Evolutionary conservation across 2,888 invertebrate species (phyloP).

Genomic region (Meteorus cinctellus): DNA sequence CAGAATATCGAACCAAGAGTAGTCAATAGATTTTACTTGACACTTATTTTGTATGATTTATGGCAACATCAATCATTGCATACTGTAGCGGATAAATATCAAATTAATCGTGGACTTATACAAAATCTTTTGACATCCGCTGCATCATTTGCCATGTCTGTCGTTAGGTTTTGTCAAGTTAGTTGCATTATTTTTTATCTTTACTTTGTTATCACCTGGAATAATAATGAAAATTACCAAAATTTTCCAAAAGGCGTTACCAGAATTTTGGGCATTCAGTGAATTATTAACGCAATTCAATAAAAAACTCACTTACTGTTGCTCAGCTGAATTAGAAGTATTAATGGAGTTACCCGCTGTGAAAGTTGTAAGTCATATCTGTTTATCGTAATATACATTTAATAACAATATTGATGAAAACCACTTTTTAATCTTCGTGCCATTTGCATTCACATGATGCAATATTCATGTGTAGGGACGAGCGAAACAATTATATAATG

Average conservation of each 20-base stretch:
- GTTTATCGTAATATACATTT: slow-evolving; percentile 24
- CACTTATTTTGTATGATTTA: slow-evolving; percentile 88
- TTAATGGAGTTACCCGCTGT: slow-evolving; percentile 93
- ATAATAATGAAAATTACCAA: slow-evolving; percentile 15
- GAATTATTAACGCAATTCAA: slow-evolving; percentile 85
- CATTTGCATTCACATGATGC: slow-evolving; percentile 37
- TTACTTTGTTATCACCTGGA: not conserved
- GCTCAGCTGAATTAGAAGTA: slow-evolving; percentile 84
- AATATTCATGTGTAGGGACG: slow-evolving; percentile 78
- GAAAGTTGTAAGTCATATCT: slow-evolving; percentile 78
- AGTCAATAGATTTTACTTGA: slow-evolving; percentile 88
- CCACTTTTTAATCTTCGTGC: slow-evolving; percentile 8
- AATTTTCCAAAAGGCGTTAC: slow-evolving; percentile 76
- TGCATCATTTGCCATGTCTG: slow-evolving; percentile 83
- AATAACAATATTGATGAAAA: not conserved
- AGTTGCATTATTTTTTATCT: not conserved
- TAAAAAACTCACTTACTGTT: slow-evolving; percentile 86
- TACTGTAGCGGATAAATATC: slow-evolving; percentile 81
- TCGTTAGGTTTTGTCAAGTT: slow-evolving; percentile 86
- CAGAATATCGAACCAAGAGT: slow-evolving; percentile 78
- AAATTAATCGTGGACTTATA: slow-evolving; percentile 85
- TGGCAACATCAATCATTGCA: slow-evolving; percentile 82
- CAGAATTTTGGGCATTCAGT: slow-evolving; percentile 87
- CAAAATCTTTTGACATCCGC: slow-evolving; percentile 84
- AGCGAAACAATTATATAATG: slow-evolving; percentile 87